phyloP scores from a whole-genome alignment of 2,113 vertebrate genomes.

The Mesoclemmys tuberculata region DNA sequence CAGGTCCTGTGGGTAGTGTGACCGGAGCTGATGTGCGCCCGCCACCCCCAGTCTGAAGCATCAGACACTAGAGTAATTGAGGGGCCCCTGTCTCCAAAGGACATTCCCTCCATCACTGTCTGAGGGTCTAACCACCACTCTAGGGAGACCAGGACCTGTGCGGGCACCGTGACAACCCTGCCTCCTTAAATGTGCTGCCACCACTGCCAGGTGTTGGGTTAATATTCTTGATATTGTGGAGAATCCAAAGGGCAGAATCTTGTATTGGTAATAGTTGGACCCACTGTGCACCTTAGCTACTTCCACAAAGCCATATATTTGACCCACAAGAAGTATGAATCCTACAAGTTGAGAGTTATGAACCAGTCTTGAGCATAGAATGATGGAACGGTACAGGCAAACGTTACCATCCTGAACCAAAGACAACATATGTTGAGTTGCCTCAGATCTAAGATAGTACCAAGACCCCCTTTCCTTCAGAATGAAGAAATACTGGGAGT shows the following conservation, averaged over 20 bases:
- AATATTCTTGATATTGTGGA: not conserved
- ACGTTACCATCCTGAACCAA: not conserved
- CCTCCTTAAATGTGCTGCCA: rapidly evolving
- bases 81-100: no score
- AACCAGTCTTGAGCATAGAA: not conserved
- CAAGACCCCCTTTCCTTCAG: not conserved
- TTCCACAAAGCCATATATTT: not conserved
- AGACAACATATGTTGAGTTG: not conserved
- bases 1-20: no score
- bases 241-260: not conserved
- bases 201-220: not conserved
- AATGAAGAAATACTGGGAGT: not conserved
- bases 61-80: no score
- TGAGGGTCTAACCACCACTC: no score
- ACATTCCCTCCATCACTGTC: no score
- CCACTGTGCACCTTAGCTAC: no score
- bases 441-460: not conserved
- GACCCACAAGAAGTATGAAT: no score
- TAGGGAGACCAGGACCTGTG: no score
- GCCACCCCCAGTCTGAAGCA: no score
- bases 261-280: not conserved
- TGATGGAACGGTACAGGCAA: not conserved
- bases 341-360: not conserved
- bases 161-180: no score
- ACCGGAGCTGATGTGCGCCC: no score